These are phyloP conservation scores for Catajapyx aquilonaris DNA, from an alignment of 1,140 invertebrate genomes.

Conservation along the genomic window DNA sequence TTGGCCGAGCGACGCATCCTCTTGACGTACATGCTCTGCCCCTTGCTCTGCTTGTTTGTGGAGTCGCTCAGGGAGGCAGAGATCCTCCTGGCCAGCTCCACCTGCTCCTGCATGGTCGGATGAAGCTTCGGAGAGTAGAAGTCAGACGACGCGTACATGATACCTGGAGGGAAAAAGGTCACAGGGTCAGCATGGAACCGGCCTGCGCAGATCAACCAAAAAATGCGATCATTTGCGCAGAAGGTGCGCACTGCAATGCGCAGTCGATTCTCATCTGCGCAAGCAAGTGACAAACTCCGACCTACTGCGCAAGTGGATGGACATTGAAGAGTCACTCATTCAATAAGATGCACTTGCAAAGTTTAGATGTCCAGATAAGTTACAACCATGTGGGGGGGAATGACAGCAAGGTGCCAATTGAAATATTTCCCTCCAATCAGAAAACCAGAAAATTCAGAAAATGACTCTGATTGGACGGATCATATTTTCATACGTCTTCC, in stretches of 20 bases:
- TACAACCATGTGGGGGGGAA: too few species aligned
- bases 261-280: not conserved
- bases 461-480: too few species aligned
- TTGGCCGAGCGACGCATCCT: slow-evolving; percentile 78
- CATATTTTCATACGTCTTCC: too few species aligned
- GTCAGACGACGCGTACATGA: slow-evolving; percentile 77
- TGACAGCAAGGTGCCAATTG: too few species aligned
- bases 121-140: slow-evolving; percentile 75
- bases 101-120: slow-evolving; percentile 87
- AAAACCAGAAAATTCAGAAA: too few species aligned
- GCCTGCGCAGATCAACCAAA: not conserved
- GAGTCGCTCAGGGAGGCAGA: slow-evolving; percentile 79
- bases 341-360: too few species aligned
- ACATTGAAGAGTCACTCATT: too few species aligned
- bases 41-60: slow-evolving; percentile 74
- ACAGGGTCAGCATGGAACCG: too few species aligned
- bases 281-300: not conserved
- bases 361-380: too few species aligned
- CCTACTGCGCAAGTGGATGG: not conserved
- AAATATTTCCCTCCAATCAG: too few species aligned
- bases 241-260: not conserved
- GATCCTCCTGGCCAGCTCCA: slow-evolving; percentile 71
- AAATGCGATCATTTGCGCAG: not conserved
- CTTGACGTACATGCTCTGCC: slow-evolving; percentile 88
- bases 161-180: slow-evolving; percentile 34